Percentiles rank a stretch among this genome's conserved stretches.
Evolutionary conservation across 2,113 vertebrate genomes (phyloP).

Genomic region (Pomatorhinus ruficollis): DNA sequence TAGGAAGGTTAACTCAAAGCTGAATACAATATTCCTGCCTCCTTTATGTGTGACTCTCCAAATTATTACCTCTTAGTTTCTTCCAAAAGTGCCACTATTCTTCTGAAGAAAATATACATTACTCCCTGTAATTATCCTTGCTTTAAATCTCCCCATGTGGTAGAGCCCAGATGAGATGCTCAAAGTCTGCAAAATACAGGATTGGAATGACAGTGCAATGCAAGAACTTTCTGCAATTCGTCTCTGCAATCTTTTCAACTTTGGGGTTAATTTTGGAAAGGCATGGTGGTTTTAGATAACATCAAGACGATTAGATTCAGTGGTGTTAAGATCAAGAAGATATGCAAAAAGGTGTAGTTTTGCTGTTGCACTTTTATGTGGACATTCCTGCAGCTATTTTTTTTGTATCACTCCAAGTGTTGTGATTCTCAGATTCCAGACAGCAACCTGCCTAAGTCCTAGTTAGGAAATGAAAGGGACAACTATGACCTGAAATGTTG

Average conservation of each 20-base stretch:
- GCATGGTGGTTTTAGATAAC: neutral
- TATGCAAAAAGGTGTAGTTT: neutral
- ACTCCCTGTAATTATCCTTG: neutral
- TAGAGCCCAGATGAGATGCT: neutral
- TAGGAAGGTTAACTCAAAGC: neutral
- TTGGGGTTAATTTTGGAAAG: neutral
- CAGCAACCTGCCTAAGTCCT: neutral
- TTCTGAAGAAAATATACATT: neutral
- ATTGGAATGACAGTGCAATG: neutral
- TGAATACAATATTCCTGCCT: neutral
- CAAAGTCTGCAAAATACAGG: neutral
- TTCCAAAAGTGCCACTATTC: neutral
- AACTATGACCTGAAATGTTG: neutral
- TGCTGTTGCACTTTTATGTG: neutral
- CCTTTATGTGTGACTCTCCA: neutral
- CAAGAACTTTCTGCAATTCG: neutral
- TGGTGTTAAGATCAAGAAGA: neutral
- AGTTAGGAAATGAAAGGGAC: neutral
- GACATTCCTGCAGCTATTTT: neutral
- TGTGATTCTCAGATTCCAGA: neutral
- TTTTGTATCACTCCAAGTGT: neutral
- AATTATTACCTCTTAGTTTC: neutral
- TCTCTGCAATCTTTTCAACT: neutral
- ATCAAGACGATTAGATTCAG: neutral
- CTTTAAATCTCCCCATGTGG: neutral